A percentile compares a stretch with the other conserved stretches of the same genome.
phyloP scores from a whole-genome alignment of 64 coral and sea anemone genomes.

The Astreopora myriophthalma region DNA sequence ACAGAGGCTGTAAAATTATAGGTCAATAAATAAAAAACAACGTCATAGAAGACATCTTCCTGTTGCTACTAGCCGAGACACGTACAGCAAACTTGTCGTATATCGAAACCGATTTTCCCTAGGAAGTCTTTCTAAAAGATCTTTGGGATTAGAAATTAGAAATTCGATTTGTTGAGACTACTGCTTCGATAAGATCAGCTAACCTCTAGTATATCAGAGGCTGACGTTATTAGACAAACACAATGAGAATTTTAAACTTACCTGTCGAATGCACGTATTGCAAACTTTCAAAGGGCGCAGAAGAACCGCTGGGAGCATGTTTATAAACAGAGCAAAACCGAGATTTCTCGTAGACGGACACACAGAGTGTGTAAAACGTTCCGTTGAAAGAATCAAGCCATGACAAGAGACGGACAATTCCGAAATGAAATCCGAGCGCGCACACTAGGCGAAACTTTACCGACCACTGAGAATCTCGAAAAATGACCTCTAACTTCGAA shows the following conservation, averaged over 20 bases:
- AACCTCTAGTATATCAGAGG: neutral
- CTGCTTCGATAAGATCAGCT: slow-evolving; percentile 14
- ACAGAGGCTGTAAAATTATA: slow-evolving; percentile 15
- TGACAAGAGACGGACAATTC: neutral
- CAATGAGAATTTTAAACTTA: slow-evolving; percentile 42
- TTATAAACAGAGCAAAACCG: neutral
- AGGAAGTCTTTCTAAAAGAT: neutral
- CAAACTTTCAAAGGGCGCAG: slow-evolving; percentile 73
- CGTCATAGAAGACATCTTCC: neutral
- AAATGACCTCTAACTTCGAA: neutral
- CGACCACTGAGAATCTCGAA: neutral
- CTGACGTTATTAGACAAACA: neutral
- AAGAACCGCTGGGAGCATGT: slow-evolving; percentile 81
- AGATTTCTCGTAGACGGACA: neutral
- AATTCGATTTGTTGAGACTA: neutral
- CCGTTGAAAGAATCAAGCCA: slow-evolving; percentile 22
- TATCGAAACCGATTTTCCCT: neutral
- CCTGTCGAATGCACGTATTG: slow-evolving; percentile 83
- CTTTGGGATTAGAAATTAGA: neutral
- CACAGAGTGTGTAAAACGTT: slow-evolving; percentile 29
- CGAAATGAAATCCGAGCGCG: slow-evolving; percentile 18
- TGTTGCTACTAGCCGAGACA: neutral
- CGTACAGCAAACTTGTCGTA: neutral
- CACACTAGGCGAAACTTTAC: neutral
- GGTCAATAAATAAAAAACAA: slow-evolving; percentile 14